phyloP scores from a whole-genome alignment of 2,888 invertebrate species.

The Entomobrya multifasciata region DNA sequence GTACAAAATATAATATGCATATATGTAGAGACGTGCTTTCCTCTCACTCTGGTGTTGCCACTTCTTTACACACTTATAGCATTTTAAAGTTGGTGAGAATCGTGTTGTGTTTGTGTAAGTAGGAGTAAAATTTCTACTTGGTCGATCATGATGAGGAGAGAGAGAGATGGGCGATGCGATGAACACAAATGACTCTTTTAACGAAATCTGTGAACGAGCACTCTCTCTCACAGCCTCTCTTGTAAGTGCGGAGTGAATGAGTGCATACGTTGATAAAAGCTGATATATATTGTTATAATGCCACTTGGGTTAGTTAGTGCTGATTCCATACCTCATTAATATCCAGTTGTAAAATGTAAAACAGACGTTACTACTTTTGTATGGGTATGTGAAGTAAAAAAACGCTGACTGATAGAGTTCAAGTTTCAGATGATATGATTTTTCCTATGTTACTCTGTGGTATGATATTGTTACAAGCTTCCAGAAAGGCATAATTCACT shows the following conservation, averaged over 20 bases:
- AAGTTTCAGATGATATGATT: not conserved
- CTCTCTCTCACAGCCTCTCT: not conserved
- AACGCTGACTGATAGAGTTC: constrained; percentile 9
- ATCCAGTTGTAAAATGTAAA: constrained; percentile 48
- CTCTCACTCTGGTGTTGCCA: not conserved
- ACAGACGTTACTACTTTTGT: not conserved
- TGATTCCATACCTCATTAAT: constrained; percentile 37
- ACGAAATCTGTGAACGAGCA: constrained; percentile 45
- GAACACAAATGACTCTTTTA: constrained; percentile 66
- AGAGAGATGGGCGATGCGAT: constrained; percentile 29
- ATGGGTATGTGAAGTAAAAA: not conserved
- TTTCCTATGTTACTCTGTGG: not conserved
- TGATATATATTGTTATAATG: constrained; percentile 45
- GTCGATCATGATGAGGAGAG: constrained; percentile 19
- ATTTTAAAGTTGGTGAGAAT: constrained; percentile 27
- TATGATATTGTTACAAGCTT: constrained; percentile 41
- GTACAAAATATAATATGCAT: constrained; percentile 40
- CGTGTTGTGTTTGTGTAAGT: constrained; percentile 46
- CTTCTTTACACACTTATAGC: constrained; percentile 16
- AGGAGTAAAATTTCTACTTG: constrained; percentile 57
- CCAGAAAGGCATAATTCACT: constrained; percentile 63
- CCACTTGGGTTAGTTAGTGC: constrained; percentile 37
- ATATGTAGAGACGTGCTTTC: not conserved
- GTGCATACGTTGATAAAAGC: constrained; percentile 54
- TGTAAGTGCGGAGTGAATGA: constrained; percentile 34